These are phyloP conservation scores for Microplitis deprimator DNA, from an alignment of 2,888 invertebrate genomes.

Conservation along the genomic window DNA sequence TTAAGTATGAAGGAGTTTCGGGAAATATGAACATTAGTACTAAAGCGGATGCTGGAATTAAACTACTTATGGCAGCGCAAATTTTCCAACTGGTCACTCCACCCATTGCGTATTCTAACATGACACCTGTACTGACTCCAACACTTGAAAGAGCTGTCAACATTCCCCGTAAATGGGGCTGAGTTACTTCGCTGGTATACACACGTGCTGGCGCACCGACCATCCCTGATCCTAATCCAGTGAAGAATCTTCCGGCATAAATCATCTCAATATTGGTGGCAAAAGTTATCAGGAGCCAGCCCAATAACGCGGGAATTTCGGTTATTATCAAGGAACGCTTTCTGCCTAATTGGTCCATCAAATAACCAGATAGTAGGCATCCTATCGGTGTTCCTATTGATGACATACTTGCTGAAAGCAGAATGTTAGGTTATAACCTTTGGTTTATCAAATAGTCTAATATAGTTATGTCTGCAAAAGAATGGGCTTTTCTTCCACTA, in stretches of 20 bases:
- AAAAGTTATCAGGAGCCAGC: slow-evolving; percentile 78
- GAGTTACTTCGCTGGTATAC: slow-evolving; percentile 81
- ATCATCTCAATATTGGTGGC: slow-evolving; percentile 77
- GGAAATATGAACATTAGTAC: slow-evolving; percentile 78
- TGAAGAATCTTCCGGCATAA: slow-evolving; percentile 78
- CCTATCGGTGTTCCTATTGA: slow-evolving; percentile 80
- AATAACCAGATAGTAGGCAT: slow-evolving; percentile 79
- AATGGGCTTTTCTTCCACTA: too few relatives aligned
- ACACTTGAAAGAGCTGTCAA: slow-evolving; percentile 81
- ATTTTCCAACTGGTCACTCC: slow-evolving; percentile 77
- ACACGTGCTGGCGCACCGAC: slow-evolving; percentile 81
- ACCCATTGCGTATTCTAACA: slow-evolving; percentile 77
- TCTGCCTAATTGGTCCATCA: slow-evolving; percentile 81
- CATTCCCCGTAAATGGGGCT: slow-evolving; percentile 83
- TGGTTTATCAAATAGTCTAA: slow-evolving; percentile 49
- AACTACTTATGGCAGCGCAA: slow-evolving; percentile 77
- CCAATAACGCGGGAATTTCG: slow-evolving; percentile 79
- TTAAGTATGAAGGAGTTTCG: slow-evolving; percentile 82
- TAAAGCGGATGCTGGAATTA: slow-evolving; percentile 76
- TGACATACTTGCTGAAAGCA: slow-evolving; percentile 76
- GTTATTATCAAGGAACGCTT: slow-evolving; percentile 78
- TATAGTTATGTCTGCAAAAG: too few relatives aligned
- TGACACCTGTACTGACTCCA: slow-evolving; percentile 81
- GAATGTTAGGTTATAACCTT: background rate
- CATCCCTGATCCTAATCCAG: slow-evolving; percentile 82